phyloP scores from a whole-genome alignment of 2,888 invertebrate species.

The Adela reaumurella region DNA sequence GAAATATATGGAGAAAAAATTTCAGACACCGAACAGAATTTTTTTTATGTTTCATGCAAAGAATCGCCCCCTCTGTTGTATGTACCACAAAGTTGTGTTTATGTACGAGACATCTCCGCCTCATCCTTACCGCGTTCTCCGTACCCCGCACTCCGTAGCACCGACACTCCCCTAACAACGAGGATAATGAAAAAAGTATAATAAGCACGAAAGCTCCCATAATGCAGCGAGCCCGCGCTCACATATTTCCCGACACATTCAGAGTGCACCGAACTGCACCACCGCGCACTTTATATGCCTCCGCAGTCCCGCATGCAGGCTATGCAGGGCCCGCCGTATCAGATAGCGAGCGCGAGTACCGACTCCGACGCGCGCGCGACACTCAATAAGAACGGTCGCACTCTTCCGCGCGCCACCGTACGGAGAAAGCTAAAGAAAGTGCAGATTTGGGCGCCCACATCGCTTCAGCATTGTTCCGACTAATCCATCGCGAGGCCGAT shows the following conservation, averaged over 20 bases:
- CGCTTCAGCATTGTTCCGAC: constrained; percentile 44
- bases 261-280: not conserved
- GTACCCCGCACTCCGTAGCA: not conserved
- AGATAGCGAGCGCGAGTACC: constrained; percentile 15
- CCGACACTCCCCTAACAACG: constrained; percentile 23
- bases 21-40: too few relatives aligned
- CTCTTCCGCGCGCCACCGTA: constrained; percentile 48
- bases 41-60: too few relatives aligned
- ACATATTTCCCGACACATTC: constrained; percentile 30
- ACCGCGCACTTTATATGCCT: constrained; percentile 29
- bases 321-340: constrained; percentile 52
- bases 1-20: too few relatives aligned
- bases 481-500: constrained; percentile 37
- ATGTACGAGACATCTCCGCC: too few relatives aligned
- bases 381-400: constrained; percentile 44
- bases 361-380: constrained; percentile 20
- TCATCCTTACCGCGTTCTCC: too few relatives aligned
- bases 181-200: too few relatives aligned
- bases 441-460: constrained; percentile 54
- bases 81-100: too few relatives aligned
- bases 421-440: constrained; percentile 56
- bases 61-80: too few relatives aligned
- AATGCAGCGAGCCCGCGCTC: too few relatives aligned
- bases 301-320: constrained; percentile 40
- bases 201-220: too few relatives aligned